Evolutionary conservation across 2,888 invertebrate species (phyloP).

Genomic region (Scaeva pyrastri): DNA sequence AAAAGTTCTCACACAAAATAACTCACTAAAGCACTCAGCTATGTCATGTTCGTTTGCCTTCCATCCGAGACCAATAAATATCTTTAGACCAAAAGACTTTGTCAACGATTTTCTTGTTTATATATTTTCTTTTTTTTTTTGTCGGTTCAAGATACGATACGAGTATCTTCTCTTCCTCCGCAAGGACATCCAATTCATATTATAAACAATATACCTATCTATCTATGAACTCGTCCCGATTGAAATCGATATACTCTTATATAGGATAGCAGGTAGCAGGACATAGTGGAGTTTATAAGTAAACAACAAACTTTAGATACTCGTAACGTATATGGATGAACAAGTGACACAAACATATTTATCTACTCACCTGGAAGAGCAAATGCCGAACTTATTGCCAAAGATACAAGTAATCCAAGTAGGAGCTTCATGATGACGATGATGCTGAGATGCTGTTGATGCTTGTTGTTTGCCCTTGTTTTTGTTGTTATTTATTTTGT

Average conservation of each 20-base stretch:
- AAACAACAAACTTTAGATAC: constrained; percentile 6
- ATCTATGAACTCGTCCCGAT: constrained; percentile 1
- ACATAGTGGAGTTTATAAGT: constrained; percentile 5
- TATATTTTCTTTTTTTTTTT: constrained; percentile 9
- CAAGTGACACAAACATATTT: constrained; percentile 54
- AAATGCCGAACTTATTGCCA: constrained; percentile 80
- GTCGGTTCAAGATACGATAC: too few species aligned
- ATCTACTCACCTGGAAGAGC: constrained; percentile 82
- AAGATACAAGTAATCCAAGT: constrained; percentile 79
- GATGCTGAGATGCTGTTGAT: too few species aligned
- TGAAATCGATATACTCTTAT: constrained; percentile 52
- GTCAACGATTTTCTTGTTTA: constrained; percentile 34
- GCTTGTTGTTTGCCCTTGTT: constrained; percentile 55
- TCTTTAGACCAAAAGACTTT: constrained; percentile 28
- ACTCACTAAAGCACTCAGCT: constrained; percentile 62
- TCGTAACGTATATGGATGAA: constrained; percentile 1
- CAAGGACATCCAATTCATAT: constrained; percentile 53
- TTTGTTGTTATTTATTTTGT: constrained; percentile 38
- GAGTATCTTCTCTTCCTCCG: constrained; percentile 41
- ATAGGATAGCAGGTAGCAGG: too few species aligned
- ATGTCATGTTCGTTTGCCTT: constrained; percentile 34
- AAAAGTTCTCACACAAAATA: constrained; percentile 59
- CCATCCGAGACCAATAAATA: constrained; percentile 58
- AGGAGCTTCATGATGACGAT: constrained; percentile 81
- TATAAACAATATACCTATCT: too few species aligned